phyloP scores from a whole-genome alignment of 2,797 vertebrate species.

The Sternotherus odoratus region DNA sequence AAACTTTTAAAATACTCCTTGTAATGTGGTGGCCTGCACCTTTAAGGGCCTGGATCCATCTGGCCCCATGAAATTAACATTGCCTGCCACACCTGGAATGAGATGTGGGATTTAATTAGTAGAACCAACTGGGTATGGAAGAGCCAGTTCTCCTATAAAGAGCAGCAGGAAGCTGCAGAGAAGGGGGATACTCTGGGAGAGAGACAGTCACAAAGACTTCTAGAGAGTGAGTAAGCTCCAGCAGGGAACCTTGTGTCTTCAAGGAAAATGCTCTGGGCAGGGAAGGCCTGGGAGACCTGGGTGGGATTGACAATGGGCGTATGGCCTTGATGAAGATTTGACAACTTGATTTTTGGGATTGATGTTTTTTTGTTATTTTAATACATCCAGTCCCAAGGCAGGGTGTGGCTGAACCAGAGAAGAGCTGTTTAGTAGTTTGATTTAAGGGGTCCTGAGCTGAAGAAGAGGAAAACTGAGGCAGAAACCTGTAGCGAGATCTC shows the following conservation, averaged over 20 bases:
- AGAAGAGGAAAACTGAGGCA: neutral
- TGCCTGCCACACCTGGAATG: neutral
- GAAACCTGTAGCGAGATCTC: neutral
- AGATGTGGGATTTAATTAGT: neutral
- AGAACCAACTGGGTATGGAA: neutral
- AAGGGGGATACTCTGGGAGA: neutral
- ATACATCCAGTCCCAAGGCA: neutral
- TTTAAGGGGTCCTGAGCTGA: neutral
- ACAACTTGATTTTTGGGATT: neutral
- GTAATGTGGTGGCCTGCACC: neutral
- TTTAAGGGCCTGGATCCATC: neutral
- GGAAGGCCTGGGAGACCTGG: neutral
- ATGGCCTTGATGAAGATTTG: neutral
- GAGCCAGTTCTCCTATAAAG: neutral
- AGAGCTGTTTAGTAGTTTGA: neutral
- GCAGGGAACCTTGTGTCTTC: neutral
- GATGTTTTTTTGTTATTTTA: neutral
- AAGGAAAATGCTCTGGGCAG: neutral
- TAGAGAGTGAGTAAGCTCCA: neutral
- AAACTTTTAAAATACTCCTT: neutral
- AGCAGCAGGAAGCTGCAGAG: neutral
- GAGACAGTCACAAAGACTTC: neutral
- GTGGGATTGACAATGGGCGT: neutral
- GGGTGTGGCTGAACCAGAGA: neutral
- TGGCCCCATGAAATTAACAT: neutral